Percentiles rank a stretch among this genome's conserved stretches.
Conservation (phyloP, 2,888 invertebrate species). For the Agonopterix subpropinquella region DNA sequence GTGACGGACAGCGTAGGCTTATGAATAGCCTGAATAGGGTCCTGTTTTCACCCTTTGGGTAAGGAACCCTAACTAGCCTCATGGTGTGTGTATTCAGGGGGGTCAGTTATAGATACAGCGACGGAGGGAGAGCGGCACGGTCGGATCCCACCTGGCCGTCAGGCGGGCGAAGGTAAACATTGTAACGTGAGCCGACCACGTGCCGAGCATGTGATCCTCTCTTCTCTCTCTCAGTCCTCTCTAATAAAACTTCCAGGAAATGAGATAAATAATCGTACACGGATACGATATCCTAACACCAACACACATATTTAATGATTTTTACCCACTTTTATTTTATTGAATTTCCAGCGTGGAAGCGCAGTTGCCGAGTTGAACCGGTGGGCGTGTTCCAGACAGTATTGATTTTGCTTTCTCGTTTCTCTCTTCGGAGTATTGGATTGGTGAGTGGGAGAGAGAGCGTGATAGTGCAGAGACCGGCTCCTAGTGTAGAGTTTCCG, state of each 20-base stretch:
- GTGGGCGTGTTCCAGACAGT: conserved; percentile 73
- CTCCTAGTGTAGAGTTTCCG: conserved; percentile 65
- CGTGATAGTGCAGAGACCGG: conserved; percentile 46
- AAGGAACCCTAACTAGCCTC: too few species aligned
- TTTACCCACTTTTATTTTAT: conserved; percentile 71
- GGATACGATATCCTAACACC: conserved; percentile 31
- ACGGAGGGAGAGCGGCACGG: conserved; percentile 24
- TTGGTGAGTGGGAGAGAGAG: conserved; percentile 42
- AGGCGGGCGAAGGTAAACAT: conserved; percentile 69
- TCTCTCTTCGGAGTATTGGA: conserved; percentile 38
- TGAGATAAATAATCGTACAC: conserved; percentile 12
- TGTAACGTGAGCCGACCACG: conserved; percentile 69
- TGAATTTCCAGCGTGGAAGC: conserved; percentile 70
- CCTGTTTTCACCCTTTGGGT: too few species aligned
- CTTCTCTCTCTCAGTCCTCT: conserved; percentile 9
- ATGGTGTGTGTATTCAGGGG: not conserved
- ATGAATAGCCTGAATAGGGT: too few species aligned
- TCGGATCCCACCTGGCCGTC: conserved; percentile 62
- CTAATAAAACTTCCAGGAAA: conserved; percentile 8
- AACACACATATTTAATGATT: conserved; percentile 61
- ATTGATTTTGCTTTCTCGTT: conserved; percentile 67
- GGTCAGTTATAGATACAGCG: not conserved
- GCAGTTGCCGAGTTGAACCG: conserved; percentile 67
- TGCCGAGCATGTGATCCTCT: conserved; percentile 52
- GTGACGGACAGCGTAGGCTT: too few species aligned